phyloP scores from a whole-genome alignment of 2,113 vertebrate species.

The Tychaedon coryphoeus region DNA sequence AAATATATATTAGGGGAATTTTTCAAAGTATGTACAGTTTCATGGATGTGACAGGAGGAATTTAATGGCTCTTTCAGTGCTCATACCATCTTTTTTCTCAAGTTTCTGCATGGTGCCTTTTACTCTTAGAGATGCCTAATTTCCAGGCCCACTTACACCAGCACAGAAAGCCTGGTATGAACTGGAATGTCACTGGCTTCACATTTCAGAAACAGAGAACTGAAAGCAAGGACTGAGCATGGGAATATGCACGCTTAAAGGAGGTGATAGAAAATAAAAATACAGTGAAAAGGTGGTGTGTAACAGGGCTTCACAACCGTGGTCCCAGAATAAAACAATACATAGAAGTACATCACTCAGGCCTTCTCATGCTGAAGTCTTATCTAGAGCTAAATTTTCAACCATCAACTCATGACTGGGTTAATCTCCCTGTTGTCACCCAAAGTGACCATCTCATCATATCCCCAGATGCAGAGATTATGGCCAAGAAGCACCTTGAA shows the following conservation, averaged over 20 bases:
- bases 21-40: background rate
- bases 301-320: background rate
- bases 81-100: background rate
- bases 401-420: background rate
- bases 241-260: background rate
- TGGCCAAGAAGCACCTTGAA: background rate
- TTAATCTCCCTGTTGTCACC: background rate
- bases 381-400: background rate
- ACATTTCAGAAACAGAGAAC: background rate
- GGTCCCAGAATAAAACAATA: background rate
- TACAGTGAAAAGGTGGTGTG: background rate
- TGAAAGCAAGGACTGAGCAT: background rate
- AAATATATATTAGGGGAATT: background rate
- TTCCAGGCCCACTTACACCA: background rate
- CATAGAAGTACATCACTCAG: background rate
- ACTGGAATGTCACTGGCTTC: background rate
- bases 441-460: background rate
- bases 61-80: background rate
- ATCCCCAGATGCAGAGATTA: background rate
- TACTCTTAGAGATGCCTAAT: background rate
- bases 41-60: background rate
- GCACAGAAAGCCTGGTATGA: background rate
- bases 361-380: background rate
- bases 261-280: background rate
- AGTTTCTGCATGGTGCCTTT: background rate